Evolutionary conservation across 2,113 vertebrate genomes (phyloP).

Genomic region (Acanthochromis polyacanthus): DNA sequence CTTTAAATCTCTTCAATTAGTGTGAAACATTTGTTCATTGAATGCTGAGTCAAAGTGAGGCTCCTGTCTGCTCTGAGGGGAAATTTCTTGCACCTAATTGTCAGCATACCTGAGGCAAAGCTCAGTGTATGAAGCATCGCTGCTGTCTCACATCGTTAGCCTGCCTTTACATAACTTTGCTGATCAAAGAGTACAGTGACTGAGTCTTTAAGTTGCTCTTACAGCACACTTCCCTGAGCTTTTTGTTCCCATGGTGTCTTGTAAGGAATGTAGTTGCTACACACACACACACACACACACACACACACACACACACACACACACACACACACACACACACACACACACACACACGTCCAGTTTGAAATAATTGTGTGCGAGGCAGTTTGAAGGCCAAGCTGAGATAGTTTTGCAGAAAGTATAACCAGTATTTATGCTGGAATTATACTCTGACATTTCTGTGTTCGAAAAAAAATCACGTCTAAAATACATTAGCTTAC

Average conservation of each 20-base stretch:
- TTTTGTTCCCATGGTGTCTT: conserved; percentile 57
- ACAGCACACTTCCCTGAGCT: conserved; percentile 2
- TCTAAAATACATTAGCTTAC: conserved; percentile 38
- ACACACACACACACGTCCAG: conserved; percentile 4
- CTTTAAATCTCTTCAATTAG: no score
- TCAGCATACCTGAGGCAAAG: conserved; percentile 29
- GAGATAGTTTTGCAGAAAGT: conserved; percentile 30
- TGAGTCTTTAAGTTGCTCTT: conserved; percentile 34
- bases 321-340: no score
- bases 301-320: no score
- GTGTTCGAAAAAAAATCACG: conserved; percentile 5
- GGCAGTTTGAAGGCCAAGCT: conserved; percentile 25
- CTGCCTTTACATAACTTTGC: conserved; percentile 49
- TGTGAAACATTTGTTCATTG: no score
- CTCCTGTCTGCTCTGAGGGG: background rate
- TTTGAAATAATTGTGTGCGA: conserved; percentile 28
- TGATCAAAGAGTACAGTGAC: conserved; percentile 45
- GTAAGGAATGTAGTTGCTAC: conserved; percentile 41
- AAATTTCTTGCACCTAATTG: conserved; percentile 53
- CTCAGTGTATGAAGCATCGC: conserved; percentile 13
- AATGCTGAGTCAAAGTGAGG: background rate
- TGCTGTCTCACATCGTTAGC: conserved; percentile 50
- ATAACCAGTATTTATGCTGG: conserved; percentile 45
- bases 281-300: conserved; percentile 19
- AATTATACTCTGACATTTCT: conserved; percentile 32